Evolutionary conservation across 2,113 vertebrate species (phyloP).

Genomic region (Eubucco bourcierii): DNA sequence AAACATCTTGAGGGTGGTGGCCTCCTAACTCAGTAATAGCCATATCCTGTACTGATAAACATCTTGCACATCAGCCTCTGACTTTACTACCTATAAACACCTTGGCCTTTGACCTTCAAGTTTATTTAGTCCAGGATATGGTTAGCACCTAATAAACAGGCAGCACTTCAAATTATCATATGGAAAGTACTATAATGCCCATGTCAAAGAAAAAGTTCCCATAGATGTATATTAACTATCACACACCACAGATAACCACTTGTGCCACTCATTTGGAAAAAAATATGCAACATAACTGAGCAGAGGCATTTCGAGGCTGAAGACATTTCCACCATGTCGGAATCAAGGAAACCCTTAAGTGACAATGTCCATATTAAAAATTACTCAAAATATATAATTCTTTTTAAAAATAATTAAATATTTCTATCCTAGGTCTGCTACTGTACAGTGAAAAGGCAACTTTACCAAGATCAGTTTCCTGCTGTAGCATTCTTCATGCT

Average conservation of each 20-base stretch:
- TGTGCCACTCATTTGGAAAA: not conserved
- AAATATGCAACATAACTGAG: fast-evolving
- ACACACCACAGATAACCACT: not conserved
- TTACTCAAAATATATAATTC: not conserved
- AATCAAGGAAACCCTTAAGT: not conserved
- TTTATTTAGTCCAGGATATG: constrained; percentile 70
- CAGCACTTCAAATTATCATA: constrained; percentile 51
- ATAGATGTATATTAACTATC: not conserved
- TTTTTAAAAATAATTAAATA: not conserved
- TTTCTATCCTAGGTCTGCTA: not conserved
- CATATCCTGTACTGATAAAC: constrained; percentile 57
- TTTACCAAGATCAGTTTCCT: not conserved
- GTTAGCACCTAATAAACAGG: constrained; percentile 72
- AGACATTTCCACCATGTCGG: not conserved
- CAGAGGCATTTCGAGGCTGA: not conserved
- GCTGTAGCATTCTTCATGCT: fast-evolving
- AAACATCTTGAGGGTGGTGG: constrained; percentile 16
- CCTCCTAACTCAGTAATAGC: not conserved
- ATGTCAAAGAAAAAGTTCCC: not conserved
- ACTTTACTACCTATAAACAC: constrained; percentile 72
- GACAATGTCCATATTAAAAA: not conserved
- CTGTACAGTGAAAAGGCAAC: not conserved
- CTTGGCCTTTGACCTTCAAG: constrained; percentile 49
- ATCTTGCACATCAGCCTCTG: constrained; percentile 59
- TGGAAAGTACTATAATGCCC: not conserved